Conservation (phyloP, 2,888 invertebrate species). For the Apodemia duryi region DNA sequence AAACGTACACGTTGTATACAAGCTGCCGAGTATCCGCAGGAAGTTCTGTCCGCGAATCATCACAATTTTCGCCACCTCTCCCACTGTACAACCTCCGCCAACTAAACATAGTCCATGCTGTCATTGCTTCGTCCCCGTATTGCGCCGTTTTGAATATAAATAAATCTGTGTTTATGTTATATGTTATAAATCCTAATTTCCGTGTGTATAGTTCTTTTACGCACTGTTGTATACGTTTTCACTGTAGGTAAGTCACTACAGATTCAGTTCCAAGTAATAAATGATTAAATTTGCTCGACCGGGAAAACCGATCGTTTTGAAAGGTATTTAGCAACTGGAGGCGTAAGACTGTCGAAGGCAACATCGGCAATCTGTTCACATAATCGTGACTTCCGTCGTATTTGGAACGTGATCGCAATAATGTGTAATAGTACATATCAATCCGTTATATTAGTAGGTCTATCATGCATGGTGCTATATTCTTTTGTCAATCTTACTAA, state of each 20-base stretch:
- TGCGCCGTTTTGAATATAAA: slow-evolving; percentile 61
- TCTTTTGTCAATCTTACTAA: slow-evolving; percentile 52
- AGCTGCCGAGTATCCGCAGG: slow-evolving; percentile 70
- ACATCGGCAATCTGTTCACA: slow-evolving; percentile 66
- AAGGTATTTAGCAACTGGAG: slow-evolving; percentile 55
- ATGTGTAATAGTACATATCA: slow-evolving; percentile 40
- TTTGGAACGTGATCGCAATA: slow-evolving; percentile 61
- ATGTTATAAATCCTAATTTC: not conserved
- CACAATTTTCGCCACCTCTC: slow-evolving; percentile 48
- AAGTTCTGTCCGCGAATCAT: slow-evolving; percentile 56
- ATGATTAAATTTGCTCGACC: not conserved
- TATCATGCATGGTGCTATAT: slow-evolving; percentile 48
- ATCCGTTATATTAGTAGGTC: slow-evolving; percentile 46
- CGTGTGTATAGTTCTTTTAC: not conserved
- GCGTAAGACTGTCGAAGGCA: slow-evolving; percentile 42
- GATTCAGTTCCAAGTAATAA: not conserved
- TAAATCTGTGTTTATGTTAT: not conserved
- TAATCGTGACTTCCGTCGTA: slow-evolving; percentile 63
- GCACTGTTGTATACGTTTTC: not conserved
- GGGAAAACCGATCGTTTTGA: slow-evolving; percentile 51
- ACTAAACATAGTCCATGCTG: slow-evolving; percentile 76
- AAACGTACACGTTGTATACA: slow-evolving; percentile 70
- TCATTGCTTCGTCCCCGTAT: slow-evolving; percentile 74
- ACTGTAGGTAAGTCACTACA: not conserved
- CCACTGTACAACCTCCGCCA: slow-evolving; percentile 69